Evolutionary conservation across 1,140 invertebrate genomes (phyloP).

Genomic region (Drosophila rufa): DNA sequence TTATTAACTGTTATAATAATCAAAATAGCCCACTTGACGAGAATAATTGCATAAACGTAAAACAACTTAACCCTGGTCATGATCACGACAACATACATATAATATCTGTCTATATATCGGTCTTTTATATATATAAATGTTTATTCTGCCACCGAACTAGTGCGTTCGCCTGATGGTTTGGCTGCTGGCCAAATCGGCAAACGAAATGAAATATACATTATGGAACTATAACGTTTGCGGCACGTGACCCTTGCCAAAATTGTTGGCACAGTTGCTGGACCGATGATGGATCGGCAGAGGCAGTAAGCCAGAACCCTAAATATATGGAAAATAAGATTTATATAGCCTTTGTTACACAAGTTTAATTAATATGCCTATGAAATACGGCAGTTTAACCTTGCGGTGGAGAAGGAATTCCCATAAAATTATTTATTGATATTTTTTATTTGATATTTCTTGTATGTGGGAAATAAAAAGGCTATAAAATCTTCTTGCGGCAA

Average conservation of each 20-base stretch:
- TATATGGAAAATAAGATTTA: constrained; percentile 6
- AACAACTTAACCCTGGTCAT: constrained; percentile 32
- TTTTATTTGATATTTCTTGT: not conserved
- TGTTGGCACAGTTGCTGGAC: not conserved
- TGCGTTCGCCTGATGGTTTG: constrained; percentile 30
- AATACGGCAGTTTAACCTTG: not conserved
- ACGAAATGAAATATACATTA: constrained; percentile 39
- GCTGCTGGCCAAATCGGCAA: constrained; percentile 30
- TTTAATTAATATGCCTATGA: constrained; percentile 6
- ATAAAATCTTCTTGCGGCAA: not conserved
- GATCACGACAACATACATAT: constrained; percentile 9
- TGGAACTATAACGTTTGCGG: constrained; percentile 57
- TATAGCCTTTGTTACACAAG: constrained; percentile 1
- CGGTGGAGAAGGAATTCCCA: not conserved
- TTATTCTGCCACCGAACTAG: constrained; percentile 1
- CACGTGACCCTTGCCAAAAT: constrained; percentile 32
- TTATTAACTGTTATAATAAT: constrained; percentile 1
- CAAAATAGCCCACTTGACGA: constrained; percentile 4
- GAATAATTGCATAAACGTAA: constrained; percentile 28
- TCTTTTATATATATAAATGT: not conserved
- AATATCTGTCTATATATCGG: constrained; percentile 3
- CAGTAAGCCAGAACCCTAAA: not conserved
- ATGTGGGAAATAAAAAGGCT: not conserved
- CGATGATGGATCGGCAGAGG: not conserved
- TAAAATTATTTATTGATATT: constrained; percentile 1